phyloP scores from a whole-genome alignment of 1,140 invertebrate genomes.

The Bombus waltoni region DNA sequence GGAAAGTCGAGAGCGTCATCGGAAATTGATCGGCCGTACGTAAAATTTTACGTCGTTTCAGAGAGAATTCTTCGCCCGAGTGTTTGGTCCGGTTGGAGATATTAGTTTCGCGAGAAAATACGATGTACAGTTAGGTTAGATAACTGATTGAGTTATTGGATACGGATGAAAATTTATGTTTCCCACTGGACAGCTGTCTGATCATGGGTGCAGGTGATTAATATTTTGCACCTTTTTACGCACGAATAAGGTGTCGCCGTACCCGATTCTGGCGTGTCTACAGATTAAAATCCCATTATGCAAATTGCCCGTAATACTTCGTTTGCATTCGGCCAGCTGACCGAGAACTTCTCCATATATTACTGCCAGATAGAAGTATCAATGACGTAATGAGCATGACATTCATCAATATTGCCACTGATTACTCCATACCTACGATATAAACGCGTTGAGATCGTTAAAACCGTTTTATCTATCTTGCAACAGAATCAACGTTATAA shows the following conservation, averaged over 20 bases:
- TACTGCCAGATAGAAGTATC: neutral
- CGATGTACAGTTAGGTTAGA: neutral
- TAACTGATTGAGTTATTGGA: neutral
- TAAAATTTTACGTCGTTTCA: neutral
- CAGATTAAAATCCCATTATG: slow-evolving; percentile 40
- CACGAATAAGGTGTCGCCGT: slow-evolving; percentile 7
- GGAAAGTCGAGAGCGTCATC: neutral
- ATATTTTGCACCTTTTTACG: neutral
- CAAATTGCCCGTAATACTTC: slow-evolving; percentile 21
- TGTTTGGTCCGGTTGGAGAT: too few species aligned
- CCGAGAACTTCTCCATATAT: slow-evolving; percentile 10
- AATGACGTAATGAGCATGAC: slow-evolving; percentile 4
- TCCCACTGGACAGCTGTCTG: neutral
- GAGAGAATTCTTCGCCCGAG: neutral
- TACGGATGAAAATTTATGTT: slow-evolving; percentile 4
- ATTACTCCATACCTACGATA: neutral
- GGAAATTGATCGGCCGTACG: slow-evolving; percentile 9
- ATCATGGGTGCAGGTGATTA: neutral
- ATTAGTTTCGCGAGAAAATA: neutral
- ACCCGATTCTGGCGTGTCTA: neutral
- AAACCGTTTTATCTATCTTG: neutral
- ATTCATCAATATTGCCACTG: slow-evolving; percentile 14
- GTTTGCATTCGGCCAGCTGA: slow-evolving; percentile 9
- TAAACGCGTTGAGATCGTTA: neutral
- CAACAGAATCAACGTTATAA: neutral